Percentiles rank a stretch among this genome's conserved stretches.
Conservation (phyloP, 2,888 invertebrate species). For the Mythimna loreyi region DNA sequence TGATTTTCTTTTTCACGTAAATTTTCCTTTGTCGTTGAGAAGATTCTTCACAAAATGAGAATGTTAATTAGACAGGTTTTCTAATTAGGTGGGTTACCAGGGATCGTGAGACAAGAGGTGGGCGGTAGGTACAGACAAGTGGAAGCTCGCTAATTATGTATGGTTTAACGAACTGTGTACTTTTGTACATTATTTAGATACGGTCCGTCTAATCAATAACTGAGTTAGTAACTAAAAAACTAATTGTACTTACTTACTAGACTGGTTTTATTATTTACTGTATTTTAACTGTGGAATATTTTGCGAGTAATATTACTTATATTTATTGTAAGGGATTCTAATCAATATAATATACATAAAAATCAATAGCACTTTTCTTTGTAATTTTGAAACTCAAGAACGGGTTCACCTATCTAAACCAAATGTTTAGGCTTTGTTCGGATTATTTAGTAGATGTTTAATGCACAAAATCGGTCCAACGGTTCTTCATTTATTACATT, state of each 20-base stretch:
- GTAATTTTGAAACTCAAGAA: no score
- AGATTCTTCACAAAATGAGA: slow-evolving; percentile 1
- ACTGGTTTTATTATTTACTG: slow-evolving; percentile 1
- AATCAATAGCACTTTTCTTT: no score
- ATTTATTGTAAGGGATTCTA: no score
- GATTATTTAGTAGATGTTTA: no score
- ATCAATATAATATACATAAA: no score
- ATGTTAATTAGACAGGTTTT: slow-evolving; percentile 16
- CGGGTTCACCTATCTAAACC: no score
- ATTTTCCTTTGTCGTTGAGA: not conserved
- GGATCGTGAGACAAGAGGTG: slow-evolving; percentile 15
- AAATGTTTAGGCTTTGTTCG: no score
- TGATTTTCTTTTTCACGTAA: slow-evolving; percentile 16
- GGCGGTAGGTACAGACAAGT: not conserved
- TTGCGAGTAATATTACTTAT: not conserved
- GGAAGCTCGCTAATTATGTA: slow-evolving; percentile 15
- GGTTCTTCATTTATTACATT: no score
- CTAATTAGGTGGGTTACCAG: slow-evolving; percentile 19
- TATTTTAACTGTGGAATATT: not conserved
- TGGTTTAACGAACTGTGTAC: not conserved
- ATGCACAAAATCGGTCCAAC: no score
- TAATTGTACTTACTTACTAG: not conserved
- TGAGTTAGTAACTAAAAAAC: not conserved
- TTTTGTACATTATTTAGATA: slow-evolving; percentile 2
- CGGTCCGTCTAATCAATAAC: not conserved